Conservation (phyloP, 37 sponge, comb jelly and placozoan genomes). For the Eunapius fragilis region DNA sequence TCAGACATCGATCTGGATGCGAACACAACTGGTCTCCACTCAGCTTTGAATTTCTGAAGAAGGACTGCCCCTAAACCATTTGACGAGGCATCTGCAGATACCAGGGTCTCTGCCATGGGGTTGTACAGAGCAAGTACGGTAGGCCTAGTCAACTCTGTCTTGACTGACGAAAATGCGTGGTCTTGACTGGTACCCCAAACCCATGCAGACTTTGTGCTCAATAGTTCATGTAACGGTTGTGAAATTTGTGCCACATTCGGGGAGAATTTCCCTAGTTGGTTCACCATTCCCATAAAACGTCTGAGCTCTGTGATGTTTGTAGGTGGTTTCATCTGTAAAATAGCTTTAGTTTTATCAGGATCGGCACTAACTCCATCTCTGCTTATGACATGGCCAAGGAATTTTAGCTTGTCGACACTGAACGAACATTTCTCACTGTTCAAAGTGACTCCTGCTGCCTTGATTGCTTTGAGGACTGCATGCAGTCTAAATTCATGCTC, state of each 20-base stretch:
- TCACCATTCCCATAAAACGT: constrained; percentile 26
- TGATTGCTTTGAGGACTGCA: not conserved
- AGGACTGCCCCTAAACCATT: constrained; percentile 11
- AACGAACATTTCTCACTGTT: constrained; percentile 7
- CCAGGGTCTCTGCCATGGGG: not conserved
- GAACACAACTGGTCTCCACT: constrained; percentile 14
- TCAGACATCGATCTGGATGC: constrained; percentile 13
- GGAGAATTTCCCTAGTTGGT: constrained; percentile 5
- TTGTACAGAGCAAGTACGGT: constrained; percentile 8
- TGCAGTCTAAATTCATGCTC: not conserved
- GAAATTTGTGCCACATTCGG: constrained; percentile 6
- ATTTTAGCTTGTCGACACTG: constrained; percentile 3
- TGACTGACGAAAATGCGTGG: constrained; percentile 13
- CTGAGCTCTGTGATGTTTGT: not conserved
- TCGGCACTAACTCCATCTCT: constrained; percentile 3
- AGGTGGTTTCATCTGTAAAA: constrained; percentile 14
- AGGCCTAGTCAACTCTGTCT: constrained; percentile 8
- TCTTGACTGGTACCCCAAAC: constrained; percentile 6
- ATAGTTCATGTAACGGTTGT: constrained; percentile 19
- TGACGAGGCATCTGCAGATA: constrained; percentile 17
- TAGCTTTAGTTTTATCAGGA: not conserved
- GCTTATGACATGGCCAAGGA: constrained; percentile 22
- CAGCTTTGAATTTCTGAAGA: not conserved
- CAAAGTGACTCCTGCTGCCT: not conserved
- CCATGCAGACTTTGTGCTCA: constrained; percentile 9